phyloP scores from a whole-genome alignment of 2,888 invertebrate species.

The Spisula subtruncata region DNA sequence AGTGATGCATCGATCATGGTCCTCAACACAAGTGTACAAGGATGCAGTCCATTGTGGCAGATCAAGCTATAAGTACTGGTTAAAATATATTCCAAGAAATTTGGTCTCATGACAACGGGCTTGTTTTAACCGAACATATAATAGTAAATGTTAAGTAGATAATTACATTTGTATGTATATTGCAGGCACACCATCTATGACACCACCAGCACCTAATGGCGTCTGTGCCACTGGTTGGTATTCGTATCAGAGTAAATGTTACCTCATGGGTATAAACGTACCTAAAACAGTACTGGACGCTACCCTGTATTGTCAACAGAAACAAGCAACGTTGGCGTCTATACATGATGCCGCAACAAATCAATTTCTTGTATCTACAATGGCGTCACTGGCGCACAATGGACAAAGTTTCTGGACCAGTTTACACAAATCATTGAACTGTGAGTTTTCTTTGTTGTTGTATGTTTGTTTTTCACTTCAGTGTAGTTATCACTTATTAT shows the following conservation, averaged over 20 bases:
- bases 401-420: constrained; percentile 76
- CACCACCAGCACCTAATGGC: constrained; percentile 75
- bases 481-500: too few relatives aligned
- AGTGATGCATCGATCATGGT: too few relatives aligned
- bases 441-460: constrained; percentile 62
- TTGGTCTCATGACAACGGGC: too few relatives aligned
- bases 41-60: too few relatives aligned
- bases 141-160: too few relatives aligned
- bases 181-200: constrained; percentile 73
- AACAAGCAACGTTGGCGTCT: constrained; percentile 71
- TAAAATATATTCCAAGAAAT: too few relatives aligned
- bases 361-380: constrained; percentile 65
- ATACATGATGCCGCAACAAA: constrained; percentile 74
- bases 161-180: background rate
- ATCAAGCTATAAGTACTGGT: too few relatives aligned
- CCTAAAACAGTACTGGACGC: constrained; percentile 72
- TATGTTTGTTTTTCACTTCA: too few relatives aligned
- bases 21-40: too few relatives aligned
- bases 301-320: constrained; percentile 69
- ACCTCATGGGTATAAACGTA: constrained; percentile 65
- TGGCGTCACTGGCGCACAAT: constrained; percentile 58
- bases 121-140: too few relatives aligned
- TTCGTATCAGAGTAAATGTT: constrained; percentile 69
- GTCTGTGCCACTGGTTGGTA: constrained; percentile 74
- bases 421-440: constrained; percentile 73